Conservation (phyloP, 2,888 invertebrate genomes). For the Polyommatus icarus region DNA sequence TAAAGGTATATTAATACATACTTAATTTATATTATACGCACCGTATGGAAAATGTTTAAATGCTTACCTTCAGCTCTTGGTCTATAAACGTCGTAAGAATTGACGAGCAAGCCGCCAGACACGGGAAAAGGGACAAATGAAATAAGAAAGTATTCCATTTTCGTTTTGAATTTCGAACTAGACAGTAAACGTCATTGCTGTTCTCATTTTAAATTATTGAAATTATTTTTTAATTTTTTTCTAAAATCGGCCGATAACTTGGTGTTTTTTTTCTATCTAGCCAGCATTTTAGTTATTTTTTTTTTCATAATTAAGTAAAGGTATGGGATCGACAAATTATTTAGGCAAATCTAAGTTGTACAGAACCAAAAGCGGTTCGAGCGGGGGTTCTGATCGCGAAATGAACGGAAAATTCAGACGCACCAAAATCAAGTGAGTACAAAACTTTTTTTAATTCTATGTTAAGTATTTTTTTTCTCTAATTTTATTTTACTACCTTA, state of each 20-base stretch:
- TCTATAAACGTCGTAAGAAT: constrained; percentile 29
- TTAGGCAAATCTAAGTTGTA: constrained; percentile 66
- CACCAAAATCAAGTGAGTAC: constrained; percentile 64
- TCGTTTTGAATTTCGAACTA: constrained; percentile 21
- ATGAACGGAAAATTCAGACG: constrained; percentile 70
- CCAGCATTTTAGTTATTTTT: constrained; percentile 39
- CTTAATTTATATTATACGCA: too few relatives aligned
- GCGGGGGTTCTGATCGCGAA: constrained; percentile 71
- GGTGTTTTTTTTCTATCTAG: not conserved
- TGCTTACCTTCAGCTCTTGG: not conserved
- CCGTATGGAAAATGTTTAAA: not conserved
- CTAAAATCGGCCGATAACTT: not conserved
- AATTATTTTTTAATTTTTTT: not conserved
- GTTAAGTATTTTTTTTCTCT: too few relatives aligned
- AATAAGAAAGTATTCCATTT: constrained; percentile 24
- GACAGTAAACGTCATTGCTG: constrained; percentile 23
- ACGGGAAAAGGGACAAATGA: constrained; percentile 27
- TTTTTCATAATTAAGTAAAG: constrained; percentile 38
- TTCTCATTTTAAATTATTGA: constrained; percentile 1
- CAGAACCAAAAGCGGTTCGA: constrained; percentile 69
- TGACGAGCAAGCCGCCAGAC: constrained; percentile 25
- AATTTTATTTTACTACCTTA: too few relatives aligned
- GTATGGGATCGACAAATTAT: constrained; percentile 75
- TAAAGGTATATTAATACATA: too few relatives aligned
- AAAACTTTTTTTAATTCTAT: not conserved